phyloP scores from a whole-genome alignment of 92 coral and sea anemone genomes.

The Galaxea fascicularis region DNA sequence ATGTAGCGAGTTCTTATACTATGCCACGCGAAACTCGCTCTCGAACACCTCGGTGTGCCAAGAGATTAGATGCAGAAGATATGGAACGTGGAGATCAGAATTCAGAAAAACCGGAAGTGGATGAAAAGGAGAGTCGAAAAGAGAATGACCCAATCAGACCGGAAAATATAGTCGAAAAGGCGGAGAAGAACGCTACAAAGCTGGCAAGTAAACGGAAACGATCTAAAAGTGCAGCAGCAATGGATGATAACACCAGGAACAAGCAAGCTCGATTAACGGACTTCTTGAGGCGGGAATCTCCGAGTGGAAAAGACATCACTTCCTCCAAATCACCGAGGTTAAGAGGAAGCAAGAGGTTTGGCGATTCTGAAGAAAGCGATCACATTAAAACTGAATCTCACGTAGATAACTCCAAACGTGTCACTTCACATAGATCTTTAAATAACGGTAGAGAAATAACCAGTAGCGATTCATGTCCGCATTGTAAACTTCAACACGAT shows the following conservation, averaged over 20 bases:
- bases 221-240: constrained; percentile 18
- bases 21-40: constrained; percentile 14
- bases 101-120: constrained; percentile 52
- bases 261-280: constrained; percentile 59
- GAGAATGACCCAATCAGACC: constrained; percentile 50
- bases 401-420: constrained; percentile 44
- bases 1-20: neutral
- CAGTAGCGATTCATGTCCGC: constrained; percentile 47
- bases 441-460: constrained; percentile 48
- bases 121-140: constrained; percentile 51
- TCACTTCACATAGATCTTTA: constrained; percentile 62
- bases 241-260: constrained; percentile 22
- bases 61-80: constrained; percentile 10
- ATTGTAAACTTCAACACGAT: constrained; percentile 72
- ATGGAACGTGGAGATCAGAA: constrained; percentile 47
- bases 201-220: constrained; percentile 28
- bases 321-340: constrained; percentile 22
- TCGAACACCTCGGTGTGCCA: neutral
- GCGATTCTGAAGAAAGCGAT: constrained; percentile 45
- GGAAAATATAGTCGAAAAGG: constrained; percentile 9
- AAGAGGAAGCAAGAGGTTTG: constrained; percentile 12
- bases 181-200: neutral
- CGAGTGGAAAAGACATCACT: constrained; percentile 28
- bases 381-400: neutral
- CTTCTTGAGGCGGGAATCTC: constrained; percentile 39